These are phyloP conservation scores for Callionymus lyra DNA, from an alignment of 2,113 vertebrate species.

Conservation along the genomic window DNA sequence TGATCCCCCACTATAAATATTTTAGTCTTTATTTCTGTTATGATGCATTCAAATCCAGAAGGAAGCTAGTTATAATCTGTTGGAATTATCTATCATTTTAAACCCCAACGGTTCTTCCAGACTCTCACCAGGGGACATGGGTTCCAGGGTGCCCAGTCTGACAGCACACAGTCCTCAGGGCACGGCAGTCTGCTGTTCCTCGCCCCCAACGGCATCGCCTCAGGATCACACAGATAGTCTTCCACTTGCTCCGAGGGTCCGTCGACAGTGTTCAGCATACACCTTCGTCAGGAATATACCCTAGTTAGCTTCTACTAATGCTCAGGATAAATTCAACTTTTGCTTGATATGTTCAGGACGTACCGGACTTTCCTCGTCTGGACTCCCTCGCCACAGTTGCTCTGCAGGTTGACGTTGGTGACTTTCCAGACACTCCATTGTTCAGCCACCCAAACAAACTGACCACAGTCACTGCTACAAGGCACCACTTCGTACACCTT, in stretches of 20 bases:
- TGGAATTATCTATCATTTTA: no score
- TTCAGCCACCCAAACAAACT: constrained; percentile 87
- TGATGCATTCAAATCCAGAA: no score
- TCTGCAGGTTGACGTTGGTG: constrained; percentile 81
- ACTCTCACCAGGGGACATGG: constrained; percentile 38
- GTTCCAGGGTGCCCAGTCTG: constrained; percentile 87
- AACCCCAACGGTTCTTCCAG: no score
- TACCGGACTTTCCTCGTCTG: constrained; percentile 96
- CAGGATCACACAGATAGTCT: constrained; percentile 94
- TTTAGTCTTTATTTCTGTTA: no score
- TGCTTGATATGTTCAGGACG: constrained; percentile 1
- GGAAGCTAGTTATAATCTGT: no score
- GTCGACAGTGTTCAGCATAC: constrained; percentile 92
- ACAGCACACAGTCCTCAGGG: constrained; percentile 90
- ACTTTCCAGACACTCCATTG: constrained; percentile 96
- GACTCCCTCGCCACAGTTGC: constrained; percentile 93
- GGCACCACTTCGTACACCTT: constrained; percentile 95
- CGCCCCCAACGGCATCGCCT: constrained; percentile 92
- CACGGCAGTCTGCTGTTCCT: constrained; percentile 85
- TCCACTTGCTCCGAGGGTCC: constrained; percentile 89
- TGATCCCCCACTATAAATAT: no score
- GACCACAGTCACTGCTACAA: constrained; percentile 89
- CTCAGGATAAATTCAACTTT: no score
- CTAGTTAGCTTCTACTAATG: no score
- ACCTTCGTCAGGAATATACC: constrained; percentile 57